These are phyloP conservation scores for Troglohyphantes excavatus DNA, from an alignment of 2,888 invertebrate species.

Conservation along the genomic window DNA sequence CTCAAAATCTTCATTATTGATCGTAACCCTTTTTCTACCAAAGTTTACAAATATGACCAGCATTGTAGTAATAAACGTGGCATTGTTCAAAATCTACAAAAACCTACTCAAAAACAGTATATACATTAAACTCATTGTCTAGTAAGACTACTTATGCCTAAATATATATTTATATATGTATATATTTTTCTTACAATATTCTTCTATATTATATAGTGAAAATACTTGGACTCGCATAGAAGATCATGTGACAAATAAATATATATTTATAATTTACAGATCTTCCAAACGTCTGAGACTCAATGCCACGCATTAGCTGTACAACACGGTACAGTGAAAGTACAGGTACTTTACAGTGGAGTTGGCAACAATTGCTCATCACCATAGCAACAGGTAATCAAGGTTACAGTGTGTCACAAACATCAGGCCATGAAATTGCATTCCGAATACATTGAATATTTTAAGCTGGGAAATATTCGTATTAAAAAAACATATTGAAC, in stretches of 20 bases:
- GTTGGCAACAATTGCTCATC: neutral
- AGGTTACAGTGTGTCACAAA: neutral
- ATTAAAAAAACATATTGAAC: no score
- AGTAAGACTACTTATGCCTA: constrained; percentile 70
- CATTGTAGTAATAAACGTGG: constrained; percentile 46
- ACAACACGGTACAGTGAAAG: neutral
- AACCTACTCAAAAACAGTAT: constrained; percentile 70
- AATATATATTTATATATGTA: constrained; percentile 72
- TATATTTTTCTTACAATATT: constrained; percentile 72
- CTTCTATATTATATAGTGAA: constrained; percentile 70
- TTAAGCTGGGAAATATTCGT: no score
- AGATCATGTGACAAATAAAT: constrained; percentile 69
- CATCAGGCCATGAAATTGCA: neutral
- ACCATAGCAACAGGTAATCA: neutral
- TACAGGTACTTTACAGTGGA: neutral
- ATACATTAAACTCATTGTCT: constrained; percentile 68
- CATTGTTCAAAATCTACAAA: constrained; percentile 51
- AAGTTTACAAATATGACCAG: constrained; percentile 2
- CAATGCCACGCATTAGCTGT: constrained; percentile 20
- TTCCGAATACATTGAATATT: neutral
- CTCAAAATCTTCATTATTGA: neutral
- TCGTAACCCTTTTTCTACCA: neutral
- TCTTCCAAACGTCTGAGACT: constrained; percentile 11
- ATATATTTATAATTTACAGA: constrained; percentile 46
- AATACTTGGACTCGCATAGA: constrained; percentile 66